phyloP scores from a whole-genome alignment of 2,113 vertebrate species.

The Sigmodon hispidus region DNA sequence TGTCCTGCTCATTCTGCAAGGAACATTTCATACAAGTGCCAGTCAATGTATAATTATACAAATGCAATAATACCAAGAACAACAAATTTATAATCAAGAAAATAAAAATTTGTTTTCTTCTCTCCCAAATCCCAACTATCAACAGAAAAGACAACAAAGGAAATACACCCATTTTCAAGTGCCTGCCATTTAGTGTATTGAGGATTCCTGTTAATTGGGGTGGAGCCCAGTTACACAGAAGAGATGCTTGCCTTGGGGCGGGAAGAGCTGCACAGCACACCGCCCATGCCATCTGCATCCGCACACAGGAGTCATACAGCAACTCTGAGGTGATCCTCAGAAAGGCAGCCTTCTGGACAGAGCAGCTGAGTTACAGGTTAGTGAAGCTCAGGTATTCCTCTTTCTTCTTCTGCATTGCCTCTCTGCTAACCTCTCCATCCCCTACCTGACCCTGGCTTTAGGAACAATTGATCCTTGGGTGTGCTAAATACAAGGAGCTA shows the following conservation, averaged over 20 bases:
- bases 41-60: slow-evolving; percentile 83
- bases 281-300: slow-evolving; percentile 63
- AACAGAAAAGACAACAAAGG: slow-evolving; percentile 72
- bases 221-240: slow-evolving; percentile 36
- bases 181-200: slow-evolving; percentile 78
- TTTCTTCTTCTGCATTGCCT: not conserved
- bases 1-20: slow-evolving; percentile 80
- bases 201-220: slow-evolving; percentile 60
- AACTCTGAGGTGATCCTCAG: slow-evolving; percentile 58
- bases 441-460: slow-evolving; percentile 50
- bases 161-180: slow-evolving; percentile 83
- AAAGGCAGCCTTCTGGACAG: slow-evolving; percentile 62
- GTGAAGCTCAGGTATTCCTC: slow-evolving; percentile 34
- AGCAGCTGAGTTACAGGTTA: slow-evolving; percentile 73
- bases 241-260: not conserved
- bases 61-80: slow-evolving; percentile 84
- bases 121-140: slow-evolving; percentile 69
- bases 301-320: slow-evolving; percentile 3
- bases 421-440: not conserved
- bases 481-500: slow-evolving; percentile 75
- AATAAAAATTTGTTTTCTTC: slow-evolving; percentile 81
- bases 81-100: slow-evolving; percentile 82
- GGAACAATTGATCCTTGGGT: slow-evolving; percentile 73
- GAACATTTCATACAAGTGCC: slow-evolving; percentile 83
- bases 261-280: slow-evolving; percentile 3